A percentile compares a stretch with the other conserved stretches of the same genome.
Evolutionary conservation across 2,113 vertebrate genomes (phyloP).

Genomic region (Onychostruthus taczanowskii): DNA sequence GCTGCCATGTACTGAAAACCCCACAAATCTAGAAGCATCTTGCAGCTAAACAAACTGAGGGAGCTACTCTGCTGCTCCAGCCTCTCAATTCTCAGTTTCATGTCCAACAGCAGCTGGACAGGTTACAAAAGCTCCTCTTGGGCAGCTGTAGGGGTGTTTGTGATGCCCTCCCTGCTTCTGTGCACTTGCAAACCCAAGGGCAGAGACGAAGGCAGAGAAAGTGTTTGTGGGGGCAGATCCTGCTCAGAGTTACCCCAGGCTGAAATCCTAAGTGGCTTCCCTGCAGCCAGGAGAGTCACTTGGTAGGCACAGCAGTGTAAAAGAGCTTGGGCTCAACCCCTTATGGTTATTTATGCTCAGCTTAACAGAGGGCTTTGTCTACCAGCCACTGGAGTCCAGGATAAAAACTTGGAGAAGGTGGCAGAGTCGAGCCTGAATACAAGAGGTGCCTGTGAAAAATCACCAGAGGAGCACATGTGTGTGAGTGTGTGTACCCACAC

Average conservation of each 20-base stretch:
- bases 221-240: not conserved
- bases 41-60: not conserved
- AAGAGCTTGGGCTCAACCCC: not conserved
- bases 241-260: not conserved
- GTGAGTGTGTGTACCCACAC: not conserved
- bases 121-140: not conserved
- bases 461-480: not conserved
- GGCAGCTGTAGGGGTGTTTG: not conserved
- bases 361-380: not conserved
- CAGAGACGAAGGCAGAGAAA: not conserved
- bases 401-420: not conserved
- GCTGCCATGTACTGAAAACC: not conserved
- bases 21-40: not conserved
- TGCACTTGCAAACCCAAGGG: not conserved
- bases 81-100: not conserved
- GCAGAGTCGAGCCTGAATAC: not conserved
- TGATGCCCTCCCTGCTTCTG: not conserved
- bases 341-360: not conserved
- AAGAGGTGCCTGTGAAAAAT: not conserved
- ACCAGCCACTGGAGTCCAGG: not conserved
- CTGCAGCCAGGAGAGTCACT: not conserved
- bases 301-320: rapidly evolving
- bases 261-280: not conserved
- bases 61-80: not conserved
- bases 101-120: not conserved